Evolutionary conservation across 2,797 vertebrate species (phyloP), one percentile per base, ranked within the genome.

Genomic region (Aphelocoma californica): DNA sequence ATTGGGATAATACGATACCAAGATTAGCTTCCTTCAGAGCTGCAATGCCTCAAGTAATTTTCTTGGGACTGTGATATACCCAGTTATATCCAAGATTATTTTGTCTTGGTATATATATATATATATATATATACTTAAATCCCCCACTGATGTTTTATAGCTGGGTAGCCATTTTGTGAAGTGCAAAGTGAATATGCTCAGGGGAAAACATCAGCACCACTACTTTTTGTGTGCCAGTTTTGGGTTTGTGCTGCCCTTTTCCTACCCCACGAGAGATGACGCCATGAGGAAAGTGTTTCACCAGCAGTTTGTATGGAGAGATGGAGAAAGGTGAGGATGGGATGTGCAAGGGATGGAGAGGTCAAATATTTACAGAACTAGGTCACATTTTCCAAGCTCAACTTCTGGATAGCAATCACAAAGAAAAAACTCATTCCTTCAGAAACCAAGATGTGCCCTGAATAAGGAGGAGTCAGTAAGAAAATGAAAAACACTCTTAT

Each of bases 321-420:
- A 28, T 0, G 2, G 20, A 58, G 47, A 60, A 82, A 91, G 57
- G 34, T 91, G 53, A 83, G 20, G 54, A 69, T 77, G 51, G 71
- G 38, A 65, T 40, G 18, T 62, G 51, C 11, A 80, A 66, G 31
- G 34, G 42, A 54, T 18, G 58, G 53, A 51, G 57, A 93, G 91
- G 79, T 86, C 69, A 89, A 92, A 92, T 93, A 92, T 87, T 96
- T 94, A 54, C 92, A 92, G 50, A 88, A 83, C 50, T 71, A 64
- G 61, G 84, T 89, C 85, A 85, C 38, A 81, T 86, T 93, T 94
- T 88, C 31, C 57, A 74, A 86, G 42, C 45, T 45, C 19, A 83
- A 47, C 74, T 78, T 91, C 74, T 89, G 74, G 84, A 58, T 84
- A 82, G 48, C 13, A 69, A 70, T 92, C 65, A 86, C 57, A 78